Conservation (phyloP, 2,888 invertebrate species). For the Sinohyriopsis cumingii region DNA sequence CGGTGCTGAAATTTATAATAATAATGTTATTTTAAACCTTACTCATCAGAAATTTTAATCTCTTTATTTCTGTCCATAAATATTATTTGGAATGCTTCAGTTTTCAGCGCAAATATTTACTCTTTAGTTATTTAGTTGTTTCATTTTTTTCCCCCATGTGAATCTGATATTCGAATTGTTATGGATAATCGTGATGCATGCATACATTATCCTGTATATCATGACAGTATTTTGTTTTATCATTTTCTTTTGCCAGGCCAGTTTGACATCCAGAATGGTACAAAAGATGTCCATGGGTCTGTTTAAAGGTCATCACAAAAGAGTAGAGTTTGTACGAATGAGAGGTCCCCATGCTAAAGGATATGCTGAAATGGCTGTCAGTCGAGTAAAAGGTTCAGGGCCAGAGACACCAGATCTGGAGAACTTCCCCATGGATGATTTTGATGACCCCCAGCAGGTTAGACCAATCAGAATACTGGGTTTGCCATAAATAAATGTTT, state of each 20-base stretch:
- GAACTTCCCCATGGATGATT: conserved; percentile 64
- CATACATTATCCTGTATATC: not conserved
- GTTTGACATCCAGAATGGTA: conserved; percentile 93
- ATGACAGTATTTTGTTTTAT: not conserved
- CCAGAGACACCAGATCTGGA: conserved; percentile 91
- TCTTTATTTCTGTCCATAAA: no score
- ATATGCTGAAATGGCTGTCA: conserved; percentile 93
- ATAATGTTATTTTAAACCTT: no score
- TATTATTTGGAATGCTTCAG: no score
- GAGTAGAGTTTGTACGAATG: conserved; percentile 98
- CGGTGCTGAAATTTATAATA: no score
- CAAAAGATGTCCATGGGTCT: conserved; percentile 94
- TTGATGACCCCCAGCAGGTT: conserved; percentile 50
- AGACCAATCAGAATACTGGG: not conserved
- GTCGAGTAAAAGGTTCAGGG: conserved; percentile 80
- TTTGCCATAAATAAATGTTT: not conserved
- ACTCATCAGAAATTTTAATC: no score
- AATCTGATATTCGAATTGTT: not conserved
- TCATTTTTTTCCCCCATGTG: not conserved
- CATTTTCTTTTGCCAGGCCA: conserved; percentile 79
- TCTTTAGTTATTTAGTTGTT: no score
- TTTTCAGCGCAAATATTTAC: no score
- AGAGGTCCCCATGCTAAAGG: conserved; percentile 96
- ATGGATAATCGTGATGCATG: not conserved
- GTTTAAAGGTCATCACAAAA: conserved; percentile 75